Percentiles rank a stretch among this genome's conserved stretches.
phyloP scores from a whole-genome alignment of 2,888 invertebrate genomes.

The Hermaeophaga mercurialis region DNA sequence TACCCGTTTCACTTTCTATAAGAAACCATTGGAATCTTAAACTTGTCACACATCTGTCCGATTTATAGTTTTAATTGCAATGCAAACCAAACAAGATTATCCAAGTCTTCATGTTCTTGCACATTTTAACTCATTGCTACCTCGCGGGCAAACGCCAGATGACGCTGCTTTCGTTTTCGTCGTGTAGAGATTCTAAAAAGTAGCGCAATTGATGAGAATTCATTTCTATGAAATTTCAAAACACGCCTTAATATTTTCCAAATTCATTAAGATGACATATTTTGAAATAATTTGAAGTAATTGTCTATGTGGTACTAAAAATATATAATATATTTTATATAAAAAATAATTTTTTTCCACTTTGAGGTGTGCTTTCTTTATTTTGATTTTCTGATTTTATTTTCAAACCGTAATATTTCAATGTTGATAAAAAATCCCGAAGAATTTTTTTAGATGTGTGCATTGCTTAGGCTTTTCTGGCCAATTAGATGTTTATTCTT shows the following conservation, averaged over 20 bases:
- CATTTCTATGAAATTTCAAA: not conserved
- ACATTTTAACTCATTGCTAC: slow-evolving; percentile 11
- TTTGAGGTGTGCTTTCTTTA: no score
- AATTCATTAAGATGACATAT: no score
- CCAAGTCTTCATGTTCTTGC: slow-evolving; percentile 5
- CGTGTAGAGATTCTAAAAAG: slow-evolving; percentile 13
- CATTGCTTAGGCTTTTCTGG: no score
- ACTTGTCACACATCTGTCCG: slow-evolving; percentile 18
- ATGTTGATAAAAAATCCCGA: no score
- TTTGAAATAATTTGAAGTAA: no score
- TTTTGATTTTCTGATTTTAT: no score
- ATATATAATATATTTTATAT: no score
- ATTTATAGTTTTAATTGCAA: slow-evolving; percentile 9
- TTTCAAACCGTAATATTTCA: no score
- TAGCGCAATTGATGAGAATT: slow-evolving; percentile 9
- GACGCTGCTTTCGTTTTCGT: slow-evolving; percentile 35
- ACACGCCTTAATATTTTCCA: slow-evolving; percentile 3
- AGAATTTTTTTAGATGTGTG: no score
- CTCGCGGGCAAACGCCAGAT: slow-evolving; percentile 30
- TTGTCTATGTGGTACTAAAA: no score
- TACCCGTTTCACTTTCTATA: slow-evolving; percentile 14
- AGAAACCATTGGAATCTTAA: not conserved
- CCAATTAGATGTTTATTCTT: no score
- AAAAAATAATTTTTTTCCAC: no score
- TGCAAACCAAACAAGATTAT: slow-evolving; percentile 4